Conservation (phyloP, 2,888 invertebrate species). For the Hermaeophaga mercurialis region DNA sequence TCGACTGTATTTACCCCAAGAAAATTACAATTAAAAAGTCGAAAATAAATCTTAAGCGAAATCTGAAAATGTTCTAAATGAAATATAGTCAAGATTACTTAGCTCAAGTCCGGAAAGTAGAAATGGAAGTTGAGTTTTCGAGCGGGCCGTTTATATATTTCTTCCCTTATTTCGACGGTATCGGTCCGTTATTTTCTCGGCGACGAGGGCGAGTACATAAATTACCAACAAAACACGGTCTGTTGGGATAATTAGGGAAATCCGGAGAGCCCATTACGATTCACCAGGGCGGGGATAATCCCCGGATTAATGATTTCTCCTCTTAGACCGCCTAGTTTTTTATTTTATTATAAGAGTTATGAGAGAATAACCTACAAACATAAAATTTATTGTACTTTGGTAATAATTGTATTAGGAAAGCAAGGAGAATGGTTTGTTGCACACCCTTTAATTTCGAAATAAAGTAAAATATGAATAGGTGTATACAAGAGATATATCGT, state of each 20-base stretch:
- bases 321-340: constrained; percentile 28
- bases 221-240: constrained; percentile 47
- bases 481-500: no score
- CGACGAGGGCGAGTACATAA: constrained; percentile 39
- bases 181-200: not conserved
- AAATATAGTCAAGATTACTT: constrained; percentile 12
- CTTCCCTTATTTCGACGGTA: constrained; percentile 8
- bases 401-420: no score
- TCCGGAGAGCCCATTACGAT: constrained; percentile 38
- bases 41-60: constrained; percentile 9
- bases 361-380: not conserved
- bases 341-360: constrained; percentile 26
- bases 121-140: constrained; percentile 23
- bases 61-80: constrained; percentile 4
- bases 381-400: no score
- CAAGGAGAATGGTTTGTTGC: no score
- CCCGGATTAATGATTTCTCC: constrained; percentile 32
- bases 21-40: constrained; percentile 5
- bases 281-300: constrained; percentile 38
- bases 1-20: no score
- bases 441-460: no score
- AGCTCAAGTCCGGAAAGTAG: constrained; percentile 8
- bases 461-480: no score
- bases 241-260: constrained; percentile 48
- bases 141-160: constrained; percentile 3